phyloP scores from a whole-genome alignment of 2,797 vertebrate species.

The Aldrovandia affinis region DNA sequence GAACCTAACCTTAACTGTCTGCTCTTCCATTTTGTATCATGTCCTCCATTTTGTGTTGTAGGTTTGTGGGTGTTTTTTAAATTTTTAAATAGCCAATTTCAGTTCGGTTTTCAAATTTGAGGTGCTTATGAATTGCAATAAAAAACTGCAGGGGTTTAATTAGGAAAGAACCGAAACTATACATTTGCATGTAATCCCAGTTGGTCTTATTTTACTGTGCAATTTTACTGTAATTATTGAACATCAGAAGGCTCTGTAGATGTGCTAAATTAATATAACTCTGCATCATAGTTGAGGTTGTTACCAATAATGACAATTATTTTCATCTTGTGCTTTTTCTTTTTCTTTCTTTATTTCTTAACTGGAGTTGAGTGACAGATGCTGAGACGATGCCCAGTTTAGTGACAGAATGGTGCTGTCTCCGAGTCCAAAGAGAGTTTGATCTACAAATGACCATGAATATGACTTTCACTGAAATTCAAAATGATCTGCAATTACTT shows the following conservation, averaged over 20 bases:
- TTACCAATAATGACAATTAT: background rate
- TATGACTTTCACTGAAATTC: too few relatives aligned
- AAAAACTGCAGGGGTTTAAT: background rate
- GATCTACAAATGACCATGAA: too few relatives aligned
- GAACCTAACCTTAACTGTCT: background rate
- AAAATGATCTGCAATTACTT: too few relatives aligned
- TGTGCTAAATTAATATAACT: background rate
- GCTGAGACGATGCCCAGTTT: too few relatives aligned
- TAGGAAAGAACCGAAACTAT: background rate
- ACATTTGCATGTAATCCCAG: background rate
- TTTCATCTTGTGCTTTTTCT: background rate
- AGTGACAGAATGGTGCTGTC: too few relatives aligned
- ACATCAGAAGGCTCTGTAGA: background rate
- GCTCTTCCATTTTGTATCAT: conserved; percentile 32
- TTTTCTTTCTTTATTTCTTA: background rate
- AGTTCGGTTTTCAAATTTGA: background rate
- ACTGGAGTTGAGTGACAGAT: too few relatives aligned
- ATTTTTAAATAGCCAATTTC: background rate
- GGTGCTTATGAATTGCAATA: background rate
- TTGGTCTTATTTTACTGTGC: background rate
- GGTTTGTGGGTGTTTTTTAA: background rate
- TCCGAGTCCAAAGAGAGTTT: too few relatives aligned
- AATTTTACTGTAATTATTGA: background rate
- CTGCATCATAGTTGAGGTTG: background rate
- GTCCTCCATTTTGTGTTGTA: conserved; percentile 34